Evolutionary conservation across 37 sponge, comb jelly and placozoan genomes (phyloP), one percentile per base, ranked within the genome.

Genomic region (Ianthella basta): DNA sequence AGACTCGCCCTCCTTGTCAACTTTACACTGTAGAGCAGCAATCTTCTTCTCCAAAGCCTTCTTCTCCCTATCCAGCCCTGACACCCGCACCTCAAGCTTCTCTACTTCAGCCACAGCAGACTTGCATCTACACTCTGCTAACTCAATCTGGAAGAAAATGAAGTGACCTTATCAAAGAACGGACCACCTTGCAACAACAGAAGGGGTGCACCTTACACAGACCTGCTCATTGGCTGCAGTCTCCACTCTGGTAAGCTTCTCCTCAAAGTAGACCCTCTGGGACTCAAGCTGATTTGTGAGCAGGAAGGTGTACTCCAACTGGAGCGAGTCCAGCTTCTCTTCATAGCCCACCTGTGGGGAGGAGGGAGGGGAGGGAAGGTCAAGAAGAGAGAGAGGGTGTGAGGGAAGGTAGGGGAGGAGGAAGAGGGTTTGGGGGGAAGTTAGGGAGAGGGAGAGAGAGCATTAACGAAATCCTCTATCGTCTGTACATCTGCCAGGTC

Each of bases 221-320:
- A 30, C 96, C 86, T 96, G 82, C 25, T 96, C 90, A 59, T 73
- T 72, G 20, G 93, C 79, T 35, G 89, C 94, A 55, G 90, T 80
- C 56, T 97, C 96, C 12, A 93, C 85, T 60, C 79, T 53, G 0
- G 89, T 72, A 38, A 98, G 59, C 63, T 96, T 96, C 83, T 94
- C 95, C 75, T 98, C 97, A 88, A 97, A 98, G 87, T 91, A 98
- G 15, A 87, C 77, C 55, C 99, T 68, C 88, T 98, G 99, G 0
- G 97, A 94, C 77, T 98, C 99, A 39, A 98, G 81, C 77, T 98
- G 97, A 74, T 89, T 93, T 6, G 96, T 97, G 32, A 97, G 77
- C 44, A 97, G 84, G 68, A 93, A 94, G 0, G 96, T 94, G 79
- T 94, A 97, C 98, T 96, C 97, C 32, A 96, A 59, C 36, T 94